These are phyloP conservation scores for Drosophila erecta DNA, from an alignment of 1,140 invertebrate species.

Conservation along the genomic window DNA sequence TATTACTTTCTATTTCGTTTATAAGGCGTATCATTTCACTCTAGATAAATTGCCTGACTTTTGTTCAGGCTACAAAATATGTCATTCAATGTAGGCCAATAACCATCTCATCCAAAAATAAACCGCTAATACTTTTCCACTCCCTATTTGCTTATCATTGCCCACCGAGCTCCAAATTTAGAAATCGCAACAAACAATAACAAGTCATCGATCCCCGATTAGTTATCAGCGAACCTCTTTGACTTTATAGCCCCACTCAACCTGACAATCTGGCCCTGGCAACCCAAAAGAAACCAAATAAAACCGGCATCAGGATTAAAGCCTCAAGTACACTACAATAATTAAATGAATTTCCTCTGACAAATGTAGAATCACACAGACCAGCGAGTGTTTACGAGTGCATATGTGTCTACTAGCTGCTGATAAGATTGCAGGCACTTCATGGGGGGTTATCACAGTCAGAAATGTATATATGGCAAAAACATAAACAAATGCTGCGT, in stretches of 20 bases:
- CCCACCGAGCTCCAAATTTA: constrained; percentile 17
- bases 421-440: constrained; percentile 25
- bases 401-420: background rate
- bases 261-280: constrained; percentile 46
- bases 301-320: constrained; percentile 22
- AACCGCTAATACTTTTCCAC: background rate
- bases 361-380: constrained; percentile 2
- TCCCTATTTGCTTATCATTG: constrained; percentile 6
- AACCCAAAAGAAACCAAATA: constrained; percentile 49
- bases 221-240: constrained; percentile 22
- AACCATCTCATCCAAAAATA: background rate
- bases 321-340: constrained; percentile 16
- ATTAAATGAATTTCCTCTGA: constrained; percentile 33
- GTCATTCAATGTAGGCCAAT: background rate
- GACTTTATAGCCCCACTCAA: constrained; percentile 24
- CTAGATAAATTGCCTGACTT: too few species aligned
- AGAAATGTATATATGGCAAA: constrained; percentile 1
- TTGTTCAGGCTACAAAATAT: too few species aligned
- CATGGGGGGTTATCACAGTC: constrained; percentile 28
- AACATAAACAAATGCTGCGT: constrained; percentile 28
- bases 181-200: constrained; percentile 30
- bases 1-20: too few species aligned
- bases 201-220: constrained; percentile 25
- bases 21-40: too few species aligned
- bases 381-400: constrained; percentile 1